These are phyloP conservation scores for Danaus melanippus DNA, from an alignment of 1,140 invertebrate species.

Conservation along the genomic window DNA sequence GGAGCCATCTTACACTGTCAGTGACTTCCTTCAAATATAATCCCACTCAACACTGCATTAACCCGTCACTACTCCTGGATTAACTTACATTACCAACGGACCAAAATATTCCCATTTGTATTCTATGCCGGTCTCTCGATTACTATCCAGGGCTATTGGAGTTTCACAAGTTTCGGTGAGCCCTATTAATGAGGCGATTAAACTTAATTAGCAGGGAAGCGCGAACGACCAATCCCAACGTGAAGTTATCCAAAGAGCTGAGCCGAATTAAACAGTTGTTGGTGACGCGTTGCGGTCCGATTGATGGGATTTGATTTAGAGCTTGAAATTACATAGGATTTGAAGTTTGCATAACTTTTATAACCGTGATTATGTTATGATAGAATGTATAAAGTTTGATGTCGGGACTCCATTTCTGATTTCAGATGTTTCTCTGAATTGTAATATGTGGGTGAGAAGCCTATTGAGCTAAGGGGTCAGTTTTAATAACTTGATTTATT, in stretches of 20 bases:
- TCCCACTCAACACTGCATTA: slow-evolving; percentile 12
- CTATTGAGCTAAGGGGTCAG: too few relatives aligned
- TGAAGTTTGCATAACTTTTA: background rate
- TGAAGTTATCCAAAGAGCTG: slow-evolving; percentile 24
- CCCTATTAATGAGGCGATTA: slow-evolving; percentile 63
- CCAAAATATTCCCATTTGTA: slow-evolving; percentile 52
- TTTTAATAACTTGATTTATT: too few relatives aligned
- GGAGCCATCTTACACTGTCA: too few relatives aligned
- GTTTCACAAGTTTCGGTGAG: slow-evolving; percentile 46
- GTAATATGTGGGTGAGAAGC: too few relatives aligned
- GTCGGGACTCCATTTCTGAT: too few relatives aligned
- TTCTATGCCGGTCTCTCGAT: slow-evolving; percentile 28
- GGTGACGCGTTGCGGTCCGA: slow-evolving; percentile 16
- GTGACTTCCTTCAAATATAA: slow-evolving; percentile 3
- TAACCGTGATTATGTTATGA: too few relatives aligned
- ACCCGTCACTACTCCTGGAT: slow-evolving; percentile 19
- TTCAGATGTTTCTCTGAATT: too few relatives aligned
- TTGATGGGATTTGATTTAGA: slow-evolving; percentile 14
- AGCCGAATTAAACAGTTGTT: slow-evolving; percentile 17
- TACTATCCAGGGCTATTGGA: slow-evolving; percentile 41
- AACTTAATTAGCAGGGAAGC: slow-evolving; percentile 53
- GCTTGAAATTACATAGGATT: slow-evolving; percentile 15
- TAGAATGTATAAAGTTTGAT: too few relatives aligned
- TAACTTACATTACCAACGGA: slow-evolving; percentile 26
- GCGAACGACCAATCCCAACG: slow-evolving; percentile 41